Conservation (phyloP, 2,888 invertebrate genomes). For the Hypercompe scribonia region DNA sequence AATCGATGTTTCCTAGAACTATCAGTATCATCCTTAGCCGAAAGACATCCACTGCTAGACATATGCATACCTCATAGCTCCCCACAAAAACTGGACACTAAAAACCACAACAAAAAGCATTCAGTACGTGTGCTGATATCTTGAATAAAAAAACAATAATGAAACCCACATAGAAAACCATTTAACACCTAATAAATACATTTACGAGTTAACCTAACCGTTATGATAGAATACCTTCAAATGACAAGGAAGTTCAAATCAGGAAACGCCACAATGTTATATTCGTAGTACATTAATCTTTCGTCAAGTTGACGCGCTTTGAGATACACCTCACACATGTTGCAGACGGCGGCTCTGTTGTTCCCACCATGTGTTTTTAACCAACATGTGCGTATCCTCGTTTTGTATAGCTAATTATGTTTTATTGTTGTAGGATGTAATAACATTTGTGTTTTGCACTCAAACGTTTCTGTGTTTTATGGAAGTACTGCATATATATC, state of each 20-base stretch:
- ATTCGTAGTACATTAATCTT: constrained; percentile 49
- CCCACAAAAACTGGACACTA: no score
- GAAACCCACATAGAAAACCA: neutral
- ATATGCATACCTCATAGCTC: no score
- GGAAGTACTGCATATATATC: no score
- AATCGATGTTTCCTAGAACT: no score
- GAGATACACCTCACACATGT: constrained; percentile 24
- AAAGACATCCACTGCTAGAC: no score
- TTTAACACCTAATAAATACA: constrained; percentile 4
- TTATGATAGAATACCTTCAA: constrained; percentile 18
- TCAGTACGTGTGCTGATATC: neutral
- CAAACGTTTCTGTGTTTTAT: neutral
- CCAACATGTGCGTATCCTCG: constrained; percentile 22
- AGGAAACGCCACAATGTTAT: constrained; percentile 48
- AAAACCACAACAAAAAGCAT: neutral
- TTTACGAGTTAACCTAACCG: neutral
- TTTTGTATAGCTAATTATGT: constrained; percentile 16
- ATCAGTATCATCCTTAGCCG: no score
- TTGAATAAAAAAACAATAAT: neutral
- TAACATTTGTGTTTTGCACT: neutral
- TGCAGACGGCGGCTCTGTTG: constrained; percentile 15
- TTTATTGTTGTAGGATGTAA: constrained; percentile 13
- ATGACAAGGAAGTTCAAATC: constrained; percentile 42
- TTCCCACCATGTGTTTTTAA: constrained; percentile 39
- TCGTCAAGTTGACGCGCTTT: constrained; percentile 41